Base-by-base conservation (phyloP, 2,888 invertebrate species). In the Aporophyla nigra region DNA sequence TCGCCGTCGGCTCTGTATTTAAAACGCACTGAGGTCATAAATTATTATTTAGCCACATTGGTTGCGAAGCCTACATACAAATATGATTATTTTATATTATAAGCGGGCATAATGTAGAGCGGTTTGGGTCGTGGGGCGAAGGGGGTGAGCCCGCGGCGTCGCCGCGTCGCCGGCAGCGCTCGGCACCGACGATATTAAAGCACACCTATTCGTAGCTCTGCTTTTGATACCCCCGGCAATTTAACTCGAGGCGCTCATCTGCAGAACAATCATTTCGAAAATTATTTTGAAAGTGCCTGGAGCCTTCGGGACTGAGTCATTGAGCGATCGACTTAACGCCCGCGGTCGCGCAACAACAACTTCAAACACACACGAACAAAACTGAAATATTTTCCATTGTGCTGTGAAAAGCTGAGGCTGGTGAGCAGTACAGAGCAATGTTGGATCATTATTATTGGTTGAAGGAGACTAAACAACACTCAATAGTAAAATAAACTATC, bases 201-300 rank as follows among this genome's bases (percentile, higher is more conserved):
- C 90, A 91, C 90, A 91, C 92, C 91, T 93, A 80, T 82, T 82
- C 80, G 80, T 82, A 93, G 91, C 90, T 88, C 89, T 88, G 91
- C 91, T 90, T 90, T 90, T 88, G 89, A 87, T 90, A 86, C 93
- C 94, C 87, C 90, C 78, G 92, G 94, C 93, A 74, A 88, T 85
- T 89, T 86, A 59, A 86, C 94, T 88, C 86, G 88, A 87, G 93
- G 94, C 93, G 86, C 90, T 94, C 94, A 93, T 95, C 94, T 93
- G 91, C 94, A 93, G 94, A 94, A 95, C 95, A 95, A 95, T 95
- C 93, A 94, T 95, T 95, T 93, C 91, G 93, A 93, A 95, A 95
- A 95, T 95, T 93, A 95, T 95, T 94, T 93, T 91, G 93, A 93
- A 93, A 93, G 85, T 87, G 93, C 93, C 93, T 86, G 83, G 70